Evolutionary conservation across 2,888 invertebrate species (phyloP), one percentile per base, ranked within the genome.

Genomic region (Automeris io): DNA sequence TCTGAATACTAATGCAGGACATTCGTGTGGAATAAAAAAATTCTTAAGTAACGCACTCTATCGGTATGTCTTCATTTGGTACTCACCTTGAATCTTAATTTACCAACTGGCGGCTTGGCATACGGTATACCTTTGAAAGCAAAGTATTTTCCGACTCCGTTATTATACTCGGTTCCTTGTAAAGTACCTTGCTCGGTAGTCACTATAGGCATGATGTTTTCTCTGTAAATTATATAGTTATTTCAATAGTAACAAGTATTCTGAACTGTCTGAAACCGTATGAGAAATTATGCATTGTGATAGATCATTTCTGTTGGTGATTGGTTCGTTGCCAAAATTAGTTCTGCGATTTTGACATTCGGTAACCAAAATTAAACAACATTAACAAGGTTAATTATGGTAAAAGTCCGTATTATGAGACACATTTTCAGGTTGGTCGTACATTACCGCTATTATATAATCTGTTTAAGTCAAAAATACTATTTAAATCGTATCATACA

Each of bases 1-100:
- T 23, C 34, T 47, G 63, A 65, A 66, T 63, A 61, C 52, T 56
- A 61, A 66, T 63, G 57, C 40, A 41, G 39, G 19, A 33, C 52
- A 50, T 55, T 52, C 58, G 54, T 59, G 46, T 46, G 45, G 48
- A 55, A 51, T 54, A 44, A 57, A 51, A 54, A 51, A 61, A n/a
- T n/a, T 48, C 47, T 54, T 61, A 53, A 45, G 47, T 53, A 50
- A 47, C 45, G 39, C 45, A 43, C 43, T 52, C 44, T 52, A 56
- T 48, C 42, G 42, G 49, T 54, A 58, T 53, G 46, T 53, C 48
- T 56, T 54, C 47, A 49, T 50, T 55, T 50, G 46, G 42, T 41
- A 67, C 72, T 82, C 64, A 90, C 90, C 87, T 89, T 87, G 70
- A 90, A 90, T 74, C 90, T 77, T 42, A 90, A 80, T 53, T 78